phyloP scores from a whole-genome alignment of 1,140 invertebrate genomes.

The Dreissena polymorpha region DNA sequence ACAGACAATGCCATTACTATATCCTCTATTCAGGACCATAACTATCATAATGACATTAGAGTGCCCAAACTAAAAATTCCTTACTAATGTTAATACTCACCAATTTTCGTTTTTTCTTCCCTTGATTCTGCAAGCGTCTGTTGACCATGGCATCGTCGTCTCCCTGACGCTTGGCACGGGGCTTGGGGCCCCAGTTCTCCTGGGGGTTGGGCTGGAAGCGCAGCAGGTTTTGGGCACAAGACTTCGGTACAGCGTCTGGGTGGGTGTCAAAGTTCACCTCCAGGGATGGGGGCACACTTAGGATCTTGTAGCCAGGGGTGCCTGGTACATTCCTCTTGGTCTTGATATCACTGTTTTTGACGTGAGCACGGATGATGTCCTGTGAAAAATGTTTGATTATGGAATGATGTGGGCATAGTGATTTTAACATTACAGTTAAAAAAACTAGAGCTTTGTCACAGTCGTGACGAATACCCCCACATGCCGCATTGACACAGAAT shows the following conservation, averaged over 20 bases:
- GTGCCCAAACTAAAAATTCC: too few species aligned
- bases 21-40: too few species aligned
- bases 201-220: conserved; percentile 94
- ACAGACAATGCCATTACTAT: too few species aligned
- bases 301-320: conserved; percentile 64
- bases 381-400: conserved; percentile 49
- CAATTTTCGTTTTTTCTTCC: conserved; percentile 49
- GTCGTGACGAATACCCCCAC: too few species aligned
- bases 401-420: neutral
- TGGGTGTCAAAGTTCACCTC: conserved; percentile 86
- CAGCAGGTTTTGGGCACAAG: conserved; percentile 86
- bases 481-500: too few species aligned
- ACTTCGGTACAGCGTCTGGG: conserved; percentile 89
- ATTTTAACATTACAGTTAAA: neutral
- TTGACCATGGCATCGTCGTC: conserved; percentile 54
- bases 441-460: too few species aligned
- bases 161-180: conserved; percentile 78
- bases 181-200: conserved; percentile 93
- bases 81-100: too few species aligned
- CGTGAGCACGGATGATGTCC: conserved; percentile 92
- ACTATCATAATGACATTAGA: too few species aligned
- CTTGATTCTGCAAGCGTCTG: conserved; percentile 62
- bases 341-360: conserved; percentile 83
- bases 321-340: conserved; percentile 64
- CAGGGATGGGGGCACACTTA: conserved; percentile 62